phyloP scores from a whole-genome alignment of 1,140 invertebrate species.

The Brachionus rubens region DNA sequence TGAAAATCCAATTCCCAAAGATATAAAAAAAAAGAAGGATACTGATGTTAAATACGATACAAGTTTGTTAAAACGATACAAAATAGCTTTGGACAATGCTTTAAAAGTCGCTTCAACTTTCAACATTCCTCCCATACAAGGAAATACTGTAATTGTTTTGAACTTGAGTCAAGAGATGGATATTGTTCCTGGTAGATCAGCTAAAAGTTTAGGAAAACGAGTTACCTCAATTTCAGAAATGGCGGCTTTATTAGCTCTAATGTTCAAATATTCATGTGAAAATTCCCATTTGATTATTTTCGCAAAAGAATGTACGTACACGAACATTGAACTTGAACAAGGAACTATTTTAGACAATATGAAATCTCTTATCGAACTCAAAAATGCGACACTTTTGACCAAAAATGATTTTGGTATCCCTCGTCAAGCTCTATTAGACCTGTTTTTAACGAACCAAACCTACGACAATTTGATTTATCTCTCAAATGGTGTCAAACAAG shows the following conservation, averaged over 20 bases:
- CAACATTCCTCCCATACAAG: constrained; percentile 60
- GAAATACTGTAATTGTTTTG: constrained; percentile 57
- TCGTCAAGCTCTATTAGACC: background rate
- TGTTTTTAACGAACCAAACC: constrained; percentile 28
- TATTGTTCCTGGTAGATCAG: constrained; percentile 51
- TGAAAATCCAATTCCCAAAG: background rate
- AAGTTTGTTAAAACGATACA: constrained; percentile 53
- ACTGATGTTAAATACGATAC: constrained; percentile 17
- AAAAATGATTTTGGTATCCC: background rate
- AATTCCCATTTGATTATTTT: constrained; percentile 55
- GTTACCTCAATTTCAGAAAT: constrained; percentile 51
- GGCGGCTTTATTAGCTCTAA: constrained; percentile 57
- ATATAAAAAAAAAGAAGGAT: background rate
- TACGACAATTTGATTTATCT: constrained; percentile 42
- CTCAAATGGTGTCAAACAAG: constrained; percentile 47
- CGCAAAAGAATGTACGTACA: constrained; percentile 45
- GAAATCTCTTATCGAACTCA: constrained; percentile 47
- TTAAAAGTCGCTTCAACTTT: constrained; percentile 60
- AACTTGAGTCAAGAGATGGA: constrained; percentile 52
- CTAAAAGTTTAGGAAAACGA: constrained; percentile 55
- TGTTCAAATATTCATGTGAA: constrained; percentile 62
- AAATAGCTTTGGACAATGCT: constrained; percentile 58
- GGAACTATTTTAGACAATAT: constrained; percentile 60
- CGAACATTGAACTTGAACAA: constrained; percentile 51
- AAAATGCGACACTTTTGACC: background rate